Evolutionary conservation across 1,140 invertebrate genomes (phyloP).

Genomic region (Eueides isabella): DNA sequence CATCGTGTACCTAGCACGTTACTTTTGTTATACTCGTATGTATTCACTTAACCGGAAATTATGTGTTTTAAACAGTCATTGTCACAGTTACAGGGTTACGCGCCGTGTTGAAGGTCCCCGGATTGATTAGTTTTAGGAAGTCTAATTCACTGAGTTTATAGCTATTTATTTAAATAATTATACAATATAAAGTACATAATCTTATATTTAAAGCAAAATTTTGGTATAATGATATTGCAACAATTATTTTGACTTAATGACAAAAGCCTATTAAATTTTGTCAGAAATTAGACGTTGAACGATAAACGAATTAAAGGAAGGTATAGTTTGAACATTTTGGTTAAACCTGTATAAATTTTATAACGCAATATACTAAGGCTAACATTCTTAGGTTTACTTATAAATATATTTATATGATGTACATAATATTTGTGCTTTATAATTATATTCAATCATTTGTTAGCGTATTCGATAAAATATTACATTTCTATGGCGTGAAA

Average conservation of each 20-base stretch:
- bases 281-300: background rate
- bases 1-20: conserved; percentile 42
- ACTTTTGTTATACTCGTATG: conserved; percentile 27
- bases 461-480: conserved; percentile 34
- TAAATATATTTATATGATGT: background rate
- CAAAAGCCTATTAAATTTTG: background rate
- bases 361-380: no score
- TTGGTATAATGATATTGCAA: background rate
- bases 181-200: background rate
- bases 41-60: conserved; percentile 67
- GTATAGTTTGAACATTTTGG: background rate
- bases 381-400: background rate
- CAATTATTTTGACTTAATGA: background rate
- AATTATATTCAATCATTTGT: conserved; percentile 18
- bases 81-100: conserved; percentile 57
- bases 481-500: conserved; percentile 66
- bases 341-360: no score
- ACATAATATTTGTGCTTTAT: background rate
- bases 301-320: background rate
- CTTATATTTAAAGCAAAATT: background rate
- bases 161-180: background rate
- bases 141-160: background rate
- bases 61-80: conserved; percentile 68
- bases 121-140: conserved; percentile 37
- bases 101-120: conserved; percentile 52